phyloP scores from a whole-genome alignment of 1,140 invertebrate genomes.

The Drosophila melanica region DNA sequence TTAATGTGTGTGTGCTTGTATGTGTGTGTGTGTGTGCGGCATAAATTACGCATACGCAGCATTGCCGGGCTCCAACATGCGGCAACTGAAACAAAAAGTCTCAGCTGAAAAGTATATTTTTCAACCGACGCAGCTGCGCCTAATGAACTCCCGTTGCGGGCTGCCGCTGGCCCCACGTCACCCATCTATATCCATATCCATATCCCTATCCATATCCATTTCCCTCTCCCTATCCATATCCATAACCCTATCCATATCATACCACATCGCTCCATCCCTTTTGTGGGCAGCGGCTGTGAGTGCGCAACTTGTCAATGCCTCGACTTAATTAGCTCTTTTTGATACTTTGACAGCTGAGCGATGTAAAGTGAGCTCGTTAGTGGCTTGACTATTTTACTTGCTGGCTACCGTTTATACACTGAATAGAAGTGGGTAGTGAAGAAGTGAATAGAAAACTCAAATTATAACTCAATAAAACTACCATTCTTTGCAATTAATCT shows the following conservation, averaged over 20 bases:
- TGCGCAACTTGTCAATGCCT: conserved; percentile 35
- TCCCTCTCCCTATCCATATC: background rate
- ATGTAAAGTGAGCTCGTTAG: conserved; percentile 62
- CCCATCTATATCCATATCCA: conserved; percentile 27
- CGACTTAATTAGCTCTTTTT: conserved; percentile 74
- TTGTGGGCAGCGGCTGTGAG: conserved; percentile 29
- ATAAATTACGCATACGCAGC: conserved; percentile 81
- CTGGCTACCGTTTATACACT: background rate
- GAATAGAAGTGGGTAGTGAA: background rate
- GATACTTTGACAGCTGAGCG: conserved; percentile 54
- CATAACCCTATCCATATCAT: conserved; percentile 18
- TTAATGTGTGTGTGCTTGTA: conserved; percentile 15
- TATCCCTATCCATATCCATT: conserved; percentile 13
- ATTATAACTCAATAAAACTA: background rate
- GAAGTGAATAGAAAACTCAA: background rate
- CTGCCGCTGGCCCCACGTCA: conserved; percentile 24
- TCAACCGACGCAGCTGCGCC: conserved; percentile 57
- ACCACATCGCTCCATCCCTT: conserved; percentile 32
- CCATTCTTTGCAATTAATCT: no score
- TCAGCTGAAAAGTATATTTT: conserved; percentile 63
- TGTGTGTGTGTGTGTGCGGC: conserved; percentile 39
- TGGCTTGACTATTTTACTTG: conserved; percentile 34
- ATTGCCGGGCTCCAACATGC: conserved; percentile 22
- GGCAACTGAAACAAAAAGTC: conserved; percentile 48
- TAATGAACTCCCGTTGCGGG: conserved; percentile 69